These are phyloP conservation scores for Ceratina japonica DNA, from an alignment of 1,140 invertebrate genomes.

Conservation along the genomic window DNA sequence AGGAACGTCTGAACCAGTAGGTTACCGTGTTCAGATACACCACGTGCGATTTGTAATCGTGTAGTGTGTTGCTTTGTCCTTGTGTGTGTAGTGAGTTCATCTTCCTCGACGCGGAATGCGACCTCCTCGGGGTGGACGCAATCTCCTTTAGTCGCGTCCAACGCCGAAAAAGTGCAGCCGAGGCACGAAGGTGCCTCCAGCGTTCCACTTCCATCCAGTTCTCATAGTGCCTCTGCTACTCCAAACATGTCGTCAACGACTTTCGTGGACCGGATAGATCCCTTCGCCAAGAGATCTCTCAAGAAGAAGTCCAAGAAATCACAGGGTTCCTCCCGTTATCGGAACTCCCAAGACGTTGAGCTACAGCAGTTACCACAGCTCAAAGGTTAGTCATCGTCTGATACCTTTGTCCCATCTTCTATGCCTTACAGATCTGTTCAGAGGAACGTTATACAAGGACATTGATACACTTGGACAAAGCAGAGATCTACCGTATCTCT, in stretches of 20 bases:
- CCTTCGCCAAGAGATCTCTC: constrained; percentile 93
- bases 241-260: constrained; percentile 87
- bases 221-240: constrained; percentile 67
- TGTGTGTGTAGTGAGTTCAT: constrained; percentile 49
- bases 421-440: background rate
- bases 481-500: background rate
- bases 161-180: constrained; percentile 48
- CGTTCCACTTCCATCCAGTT: constrained; percentile 35
- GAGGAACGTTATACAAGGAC: background rate
- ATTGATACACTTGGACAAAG: background rate
- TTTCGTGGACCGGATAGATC: constrained; percentile 97
- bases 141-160: constrained; percentile 50
- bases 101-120: constrained; percentile 57
- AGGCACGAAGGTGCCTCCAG: constrained; percentile 58
- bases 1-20: constrained; percentile 49
- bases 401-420: background rate
- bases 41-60: constrained; percentile 25
- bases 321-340: constrained; percentile 93
- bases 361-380: constrained; percentile 91
- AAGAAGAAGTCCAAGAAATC: constrained; percentile 97
- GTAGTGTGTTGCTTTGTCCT: constrained; percentile 45
- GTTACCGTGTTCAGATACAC: constrained; percentile 43
- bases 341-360: constrained; percentile 93
- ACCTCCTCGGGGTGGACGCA: constrained; percentile 53
- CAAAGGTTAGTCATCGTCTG: constrained; percentile 85